Evolutionary conservation across 1,140 invertebrate genomes (phyloP), one percentile per base, ranked within the genome.

Genomic region (Leptestheria dahalacensis): DNA sequence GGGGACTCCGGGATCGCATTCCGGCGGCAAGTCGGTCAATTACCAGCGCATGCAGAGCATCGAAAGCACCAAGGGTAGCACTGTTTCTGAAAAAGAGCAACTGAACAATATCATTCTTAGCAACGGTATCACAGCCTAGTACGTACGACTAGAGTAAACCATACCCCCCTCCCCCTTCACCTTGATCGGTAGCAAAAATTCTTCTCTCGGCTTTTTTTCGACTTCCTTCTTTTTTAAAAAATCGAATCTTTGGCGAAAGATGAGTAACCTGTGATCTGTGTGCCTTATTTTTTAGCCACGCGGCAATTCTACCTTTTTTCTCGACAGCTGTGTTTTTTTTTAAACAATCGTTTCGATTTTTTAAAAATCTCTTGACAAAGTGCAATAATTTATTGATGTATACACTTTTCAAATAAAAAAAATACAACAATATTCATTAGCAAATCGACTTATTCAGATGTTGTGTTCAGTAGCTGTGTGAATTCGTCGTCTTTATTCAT

Each of bases 21-120:
- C 61, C 11, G 20, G 20, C 26, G 20, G 20, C 26, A 29, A 28
- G 15, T 4, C 26, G 11, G 26, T 28, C 12, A 24, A 56, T 29
- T 56, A 56, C 53, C 26, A 24, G 2, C 53, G 41, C 12, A 26
- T 23, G 26, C 28, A 25, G 24, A 56, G 53, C n/a, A 56, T 28
- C n/a, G 53, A 56, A 26, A 56, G 53, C 25, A 52, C 50, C 11
- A 56, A 56, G 26, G 53, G 41, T 9, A 41, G 33, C 33, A 9
- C 6, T 41, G 6, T 15, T 15, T 41, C 33, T 47, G 25, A 50
- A 33, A 51, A 23, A 47, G 51, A 24, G 23, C 23, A 60, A n/a
- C 15, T 9, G 33, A 9, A 9, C 6, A 41, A 41, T 41, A 9
- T 9, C 15, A 41, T 41, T 41, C 6, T 9, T 15, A 9, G 6